A percentile compares a stretch with the other conserved stretches of the same genome.
These are phyloP conservation scores for Aegithalos caudatus DNA, from an alignment of 2,113 vertebrate genomes.

Conservation along the genomic window DNA sequence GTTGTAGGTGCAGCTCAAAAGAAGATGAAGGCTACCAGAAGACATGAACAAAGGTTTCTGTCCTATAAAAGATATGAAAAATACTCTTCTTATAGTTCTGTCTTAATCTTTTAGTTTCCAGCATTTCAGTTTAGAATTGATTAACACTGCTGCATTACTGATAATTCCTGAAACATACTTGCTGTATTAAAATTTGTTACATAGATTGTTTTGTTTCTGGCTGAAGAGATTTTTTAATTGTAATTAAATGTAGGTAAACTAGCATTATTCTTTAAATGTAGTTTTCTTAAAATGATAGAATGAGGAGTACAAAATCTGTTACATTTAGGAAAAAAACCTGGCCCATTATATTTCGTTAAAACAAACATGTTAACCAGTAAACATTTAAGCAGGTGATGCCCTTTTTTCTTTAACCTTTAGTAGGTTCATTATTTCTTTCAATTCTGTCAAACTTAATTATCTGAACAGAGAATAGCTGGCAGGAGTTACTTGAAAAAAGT, in stretches of 20 bases:
- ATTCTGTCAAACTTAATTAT: not conserved
- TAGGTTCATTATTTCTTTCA: not conserved
- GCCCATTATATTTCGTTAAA: not conserved
- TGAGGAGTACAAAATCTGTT: not conserved
- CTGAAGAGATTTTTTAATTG: not conserved
- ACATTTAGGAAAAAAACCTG: not conserved
- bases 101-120: conserved; percentile 71
- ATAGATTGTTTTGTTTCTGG: not conserved
- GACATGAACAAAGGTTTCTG: conserved; percentile 89
- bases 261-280: not conserved
- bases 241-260: not conserved
- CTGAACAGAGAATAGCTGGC: not conserved
- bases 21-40: conserved; percentile 83
- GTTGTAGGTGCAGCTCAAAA: conserved; percentile 88
- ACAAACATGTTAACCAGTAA: not conserved
- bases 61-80: conserved; percentile 77
- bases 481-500: not conserved
- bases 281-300: not conserved
- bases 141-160: conserved; percentile 28
- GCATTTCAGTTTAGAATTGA: conserved; percentile 60
- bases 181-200: conserved; percentile 16
- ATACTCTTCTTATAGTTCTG: conserved; percentile 62
- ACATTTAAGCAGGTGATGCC: not conserved
- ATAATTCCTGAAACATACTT: conserved; percentile 23
- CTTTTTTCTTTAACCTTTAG: not conserved